Evolutionary conservation across 2,888 invertebrate genomes (phyloP).

Genomic region (Idaea aversata): DNA sequence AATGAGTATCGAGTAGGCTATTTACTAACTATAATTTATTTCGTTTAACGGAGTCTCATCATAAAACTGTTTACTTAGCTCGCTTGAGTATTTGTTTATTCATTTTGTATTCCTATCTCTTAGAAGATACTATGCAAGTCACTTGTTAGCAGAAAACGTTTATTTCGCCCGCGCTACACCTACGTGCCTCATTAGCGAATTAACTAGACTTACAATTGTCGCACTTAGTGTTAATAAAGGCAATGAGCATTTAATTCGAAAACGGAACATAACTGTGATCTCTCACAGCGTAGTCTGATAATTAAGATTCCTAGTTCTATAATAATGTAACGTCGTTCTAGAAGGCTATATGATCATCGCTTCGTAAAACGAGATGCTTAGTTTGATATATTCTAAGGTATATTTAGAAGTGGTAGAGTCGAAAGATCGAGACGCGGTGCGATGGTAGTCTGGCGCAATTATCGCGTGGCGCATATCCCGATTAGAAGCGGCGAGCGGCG

Average conservation of each 20-base stretch:
- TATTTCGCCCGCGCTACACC: constrained; percentile 78
- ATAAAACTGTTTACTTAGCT: neutral
- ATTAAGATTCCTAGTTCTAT: neutral
- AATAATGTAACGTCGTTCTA: neutral
- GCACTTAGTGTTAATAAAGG: constrained; percentile 68
- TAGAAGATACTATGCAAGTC: constrained; percentile 57
- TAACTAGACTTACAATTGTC: constrained; percentile 74
- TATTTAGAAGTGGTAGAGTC: constrained; percentile 18
- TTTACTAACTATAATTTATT: neutral
- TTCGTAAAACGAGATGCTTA: neutral
- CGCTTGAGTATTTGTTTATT: neutral
- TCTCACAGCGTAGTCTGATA: constrained; percentile 10
- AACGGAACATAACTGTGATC: constrained; percentile 36
- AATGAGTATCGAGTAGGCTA: constrained; percentile 7
- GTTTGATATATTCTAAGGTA: neutral
- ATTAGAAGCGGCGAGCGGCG: constrained; percentile 71
- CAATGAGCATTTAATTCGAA: constrained; percentile 49
- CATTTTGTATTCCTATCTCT: constrained; percentile 20
- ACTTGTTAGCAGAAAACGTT: constrained; percentile 64
- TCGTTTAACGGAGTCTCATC: neutral
- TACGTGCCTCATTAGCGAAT: constrained; percentile 78
- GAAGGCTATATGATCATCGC: neutral
- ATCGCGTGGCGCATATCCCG: constrained; percentile 78
- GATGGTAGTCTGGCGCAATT: constrained; percentile 71
- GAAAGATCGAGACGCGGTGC: constrained; percentile 32